A percentile compares a stretch with the other conserved stretches of the same genome.
Evolutionary conservation across 2,113 vertebrate species (phyloP).

Genomic region (Mixornis gularis): DNA sequence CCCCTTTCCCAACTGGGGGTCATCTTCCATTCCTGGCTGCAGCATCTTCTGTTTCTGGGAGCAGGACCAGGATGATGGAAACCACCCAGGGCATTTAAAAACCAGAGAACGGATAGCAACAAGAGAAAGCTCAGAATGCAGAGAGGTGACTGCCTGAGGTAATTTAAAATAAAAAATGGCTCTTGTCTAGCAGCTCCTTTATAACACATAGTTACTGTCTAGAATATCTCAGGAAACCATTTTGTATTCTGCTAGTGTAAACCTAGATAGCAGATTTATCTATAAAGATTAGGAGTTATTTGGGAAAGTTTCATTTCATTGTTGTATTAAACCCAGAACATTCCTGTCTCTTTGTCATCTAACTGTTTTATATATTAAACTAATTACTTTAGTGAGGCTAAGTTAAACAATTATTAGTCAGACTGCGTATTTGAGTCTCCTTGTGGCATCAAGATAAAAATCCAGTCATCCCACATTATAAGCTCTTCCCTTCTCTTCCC

Average conservation of each 20-base stretch:
- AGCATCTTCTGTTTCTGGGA: neutral
- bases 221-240: constrained; percentile 43
- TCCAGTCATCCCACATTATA: neutral
- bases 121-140: constrained; percentile 11
- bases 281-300: constrained; percentile 55
- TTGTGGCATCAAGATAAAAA: constrained; percentile 33
- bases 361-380: constrained; percentile 39
- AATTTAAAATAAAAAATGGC: constrained; percentile 60
- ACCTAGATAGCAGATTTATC: constrained; percentile 55
- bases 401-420: constrained; percentile 57
- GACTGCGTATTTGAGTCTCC: neutral
- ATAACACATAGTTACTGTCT: constrained; percentile 32
- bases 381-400: constrained; percentile 28
- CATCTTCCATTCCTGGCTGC: neutral
- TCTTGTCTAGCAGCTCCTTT: constrained; percentile 49
- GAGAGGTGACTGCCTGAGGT: constrained; percentile 25
- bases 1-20: neutral
- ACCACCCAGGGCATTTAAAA: neutral
- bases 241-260: constrained; percentile 53
- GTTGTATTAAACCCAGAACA: constrained; percentile 40
- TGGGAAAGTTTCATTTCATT: constrained; percentile 55
- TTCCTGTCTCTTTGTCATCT: constrained; percentile 30
- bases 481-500: neutral
- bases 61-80: neutral
- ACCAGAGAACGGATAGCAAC: neutral